Evolutionary conservation across 2,113 vertebrate species (phyloP).

Genomic region (Alexandromys fortis): DNA sequence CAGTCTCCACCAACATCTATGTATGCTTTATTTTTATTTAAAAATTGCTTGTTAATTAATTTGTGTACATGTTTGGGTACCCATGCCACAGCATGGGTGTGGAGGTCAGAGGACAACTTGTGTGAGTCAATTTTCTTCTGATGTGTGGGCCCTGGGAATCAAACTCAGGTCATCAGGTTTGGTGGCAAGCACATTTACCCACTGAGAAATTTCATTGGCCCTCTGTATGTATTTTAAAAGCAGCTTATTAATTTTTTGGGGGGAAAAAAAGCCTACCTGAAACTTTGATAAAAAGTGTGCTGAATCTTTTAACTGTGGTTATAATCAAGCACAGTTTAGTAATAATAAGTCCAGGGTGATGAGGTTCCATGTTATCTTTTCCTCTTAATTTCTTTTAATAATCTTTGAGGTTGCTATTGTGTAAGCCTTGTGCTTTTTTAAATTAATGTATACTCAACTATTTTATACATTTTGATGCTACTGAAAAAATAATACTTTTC

Average conservation of each 20-base stretch:
- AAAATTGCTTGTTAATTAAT: neutral
- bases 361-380: neutral
- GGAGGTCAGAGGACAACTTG: neutral
- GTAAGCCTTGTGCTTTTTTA: neutral
- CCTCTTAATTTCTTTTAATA: neutral
- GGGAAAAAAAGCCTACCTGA: neutral
- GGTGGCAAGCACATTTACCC: neutral
- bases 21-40: neutral
- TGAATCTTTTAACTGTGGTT: neutral
- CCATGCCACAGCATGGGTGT: neutral
- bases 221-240: neutral
- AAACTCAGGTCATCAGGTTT: neutral
- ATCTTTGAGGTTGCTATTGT: neutral
- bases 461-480: neutral
- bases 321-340: neutral
- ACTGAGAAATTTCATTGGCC: neutral
- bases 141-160: neutral
- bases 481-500: neutral
- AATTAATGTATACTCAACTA: neutral
- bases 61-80: neutral
- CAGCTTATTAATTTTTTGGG: neutral
- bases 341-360: neutral
- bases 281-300: neutral
- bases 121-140: too few species aligned
- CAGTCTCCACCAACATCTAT: too few species aligned